Evolutionary conservation across 1,140 invertebrate species (phyloP).

Genomic region (Halesus radiatus): DNA sequence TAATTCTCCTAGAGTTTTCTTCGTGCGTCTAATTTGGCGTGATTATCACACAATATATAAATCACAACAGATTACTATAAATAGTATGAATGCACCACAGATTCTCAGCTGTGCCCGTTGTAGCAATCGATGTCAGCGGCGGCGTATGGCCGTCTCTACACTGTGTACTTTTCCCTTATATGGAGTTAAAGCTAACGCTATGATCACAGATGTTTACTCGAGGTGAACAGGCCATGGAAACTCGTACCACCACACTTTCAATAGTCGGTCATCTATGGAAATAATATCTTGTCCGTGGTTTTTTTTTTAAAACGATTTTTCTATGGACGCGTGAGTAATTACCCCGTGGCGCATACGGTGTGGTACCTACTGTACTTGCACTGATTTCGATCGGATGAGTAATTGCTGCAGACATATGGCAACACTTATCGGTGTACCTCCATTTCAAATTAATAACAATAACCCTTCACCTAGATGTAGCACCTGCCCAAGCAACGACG

Average conservation of each 20-base stretch:
- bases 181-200: conserved; percentile 21
- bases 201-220: conserved; percentile 33
- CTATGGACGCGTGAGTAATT: background rate
- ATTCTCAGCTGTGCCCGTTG: background rate
- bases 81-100: no score
- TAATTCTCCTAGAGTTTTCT: no score
- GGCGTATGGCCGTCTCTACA: background rate
- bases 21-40: background rate
- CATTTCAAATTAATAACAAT: no score
- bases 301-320: background rate
- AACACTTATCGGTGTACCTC: background rate
- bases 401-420: conserved; percentile 6
- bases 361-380: background rate
- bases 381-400: conserved; percentile 4
- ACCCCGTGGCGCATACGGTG: background rate
- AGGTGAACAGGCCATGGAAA: conserved; percentile 16
- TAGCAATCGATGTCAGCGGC: conserved; percentile 32
- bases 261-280: conserved; percentile 22
- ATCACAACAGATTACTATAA: no score
- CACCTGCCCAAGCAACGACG: no score
- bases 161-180: conserved; percentile 21
- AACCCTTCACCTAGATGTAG: no score
- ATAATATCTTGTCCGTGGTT: background rate
- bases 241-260: conserved; percentile 14
- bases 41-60: no score